Evolutionary conservation across 2,888 invertebrate species (phyloP), one percentile per base, ranked within the genome.

Genomic region (Thysanoteuthis rhombus): DNA sequence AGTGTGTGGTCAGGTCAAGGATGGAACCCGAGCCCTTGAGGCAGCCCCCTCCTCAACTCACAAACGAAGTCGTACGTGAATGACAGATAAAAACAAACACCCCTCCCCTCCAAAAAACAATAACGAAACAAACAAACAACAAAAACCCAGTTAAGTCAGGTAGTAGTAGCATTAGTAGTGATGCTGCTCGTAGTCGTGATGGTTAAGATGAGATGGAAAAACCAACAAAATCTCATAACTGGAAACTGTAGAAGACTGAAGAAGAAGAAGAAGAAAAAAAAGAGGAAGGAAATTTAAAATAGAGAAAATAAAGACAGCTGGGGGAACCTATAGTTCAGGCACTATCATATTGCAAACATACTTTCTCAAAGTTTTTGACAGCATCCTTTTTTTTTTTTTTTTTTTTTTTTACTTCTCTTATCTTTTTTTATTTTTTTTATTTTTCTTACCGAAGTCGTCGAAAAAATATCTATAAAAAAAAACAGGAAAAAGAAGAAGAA

Each of bases 301-400:
- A 36, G 75, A 6, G 10, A 75, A 75, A n/a, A 75, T 12, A 36
- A 32, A 58, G 32, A 58, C 58, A 58, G 58, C 58, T 58, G 58
- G n/a, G 36, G 75, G n/a, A 75, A 52, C 25, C 25, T 25, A 22
- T n/a, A n/a, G 75, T n/a, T n/a, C 10, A 12, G 12, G n/a, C 4
- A 75, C n/a, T 75, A 75, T 75, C 75, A n/a, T 75, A 36, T 75
- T 75, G 75, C 75, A 75, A 75, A 75, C 75, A n/a, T 75, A 75
- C n/a, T n/a, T 75, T 36, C 75, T 75, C 8, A 12, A 75, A 75
- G n/a, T n/a, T 75, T 75, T 75, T n/a, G 16, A 75, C 75, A 36
- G 75, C n/a, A 0, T n/a, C 19, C 19, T 36, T n/a, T 16, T 36
- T 36, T 0, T 3, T 19, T n/a, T 3, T n/a, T 2, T n/a, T 0